These are phyloP conservation scores for Diarsia dahlii DNA, from an alignment of 2,888 invertebrate genomes.

Conservation along the genomic window DNA sequence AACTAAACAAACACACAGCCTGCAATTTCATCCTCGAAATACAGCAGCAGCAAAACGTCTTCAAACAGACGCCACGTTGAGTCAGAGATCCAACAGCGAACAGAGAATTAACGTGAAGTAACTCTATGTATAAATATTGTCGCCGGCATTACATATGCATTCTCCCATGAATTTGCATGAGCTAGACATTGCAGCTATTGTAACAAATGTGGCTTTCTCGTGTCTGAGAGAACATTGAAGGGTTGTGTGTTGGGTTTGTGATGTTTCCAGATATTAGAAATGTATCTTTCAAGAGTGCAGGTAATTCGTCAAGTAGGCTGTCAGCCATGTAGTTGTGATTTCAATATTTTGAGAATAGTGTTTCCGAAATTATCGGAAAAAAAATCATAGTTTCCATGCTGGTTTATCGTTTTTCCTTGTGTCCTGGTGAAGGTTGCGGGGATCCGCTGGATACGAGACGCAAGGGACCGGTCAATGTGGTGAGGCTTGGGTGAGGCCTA, in stretches of 20 bases:
- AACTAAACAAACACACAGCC: neutral
- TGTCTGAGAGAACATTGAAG: constrained; percentile 30
- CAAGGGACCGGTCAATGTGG: too few relatives aligned
- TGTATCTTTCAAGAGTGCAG: neutral
- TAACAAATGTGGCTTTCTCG: constrained; percentile 52
- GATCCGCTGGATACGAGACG: too few relatives aligned
- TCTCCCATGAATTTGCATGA: constrained; percentile 67
- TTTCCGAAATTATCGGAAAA: too few relatives aligned
- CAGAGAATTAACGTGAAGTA: constrained; percentile 60
- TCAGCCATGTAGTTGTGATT: too few relatives aligned
- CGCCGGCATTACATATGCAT: constrained; percentile 66
- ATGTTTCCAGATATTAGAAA: neutral
- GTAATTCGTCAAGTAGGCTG: too few relatives aligned
- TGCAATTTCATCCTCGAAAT: neutral
- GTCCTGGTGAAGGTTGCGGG: too few relatives aligned
- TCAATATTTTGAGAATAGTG: too few relatives aligned
- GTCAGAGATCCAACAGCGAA: constrained; percentile 48
- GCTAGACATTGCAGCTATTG: constrained; percentile 57
- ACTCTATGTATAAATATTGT: constrained; percentile 65
- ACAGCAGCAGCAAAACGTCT: constrained; percentile 22
- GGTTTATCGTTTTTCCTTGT: too few relatives aligned
- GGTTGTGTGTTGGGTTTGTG: constrained; percentile 1
- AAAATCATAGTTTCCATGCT: too few relatives aligned
- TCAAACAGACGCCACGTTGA: constrained; percentile 56
- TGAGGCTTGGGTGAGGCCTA: too few relatives aligned